phyloP scores from a whole-genome alignment of 2,113 vertebrate genomes.

The Casuarius casuarius region DNA sequence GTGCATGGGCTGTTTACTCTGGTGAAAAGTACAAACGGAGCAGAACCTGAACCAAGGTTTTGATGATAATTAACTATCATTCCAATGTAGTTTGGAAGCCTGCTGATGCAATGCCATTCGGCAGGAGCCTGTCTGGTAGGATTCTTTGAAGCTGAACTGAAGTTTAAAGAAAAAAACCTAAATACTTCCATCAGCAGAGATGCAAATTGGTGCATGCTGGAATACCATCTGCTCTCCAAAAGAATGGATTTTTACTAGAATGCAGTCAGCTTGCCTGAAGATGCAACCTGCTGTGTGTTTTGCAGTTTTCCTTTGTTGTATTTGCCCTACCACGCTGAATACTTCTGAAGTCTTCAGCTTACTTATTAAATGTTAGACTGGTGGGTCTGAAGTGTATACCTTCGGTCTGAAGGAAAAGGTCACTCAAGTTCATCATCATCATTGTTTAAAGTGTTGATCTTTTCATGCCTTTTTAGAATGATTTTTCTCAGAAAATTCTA shows the following conservation, averaged over 20 bases:
- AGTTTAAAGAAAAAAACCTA: not conserved
- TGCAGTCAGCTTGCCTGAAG: not conserved
- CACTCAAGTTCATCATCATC: not conserved
- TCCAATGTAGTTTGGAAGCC: not conserved
- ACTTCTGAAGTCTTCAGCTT: not conserved
- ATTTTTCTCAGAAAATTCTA: not conserved
- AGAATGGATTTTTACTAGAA: conserved; percentile 30
- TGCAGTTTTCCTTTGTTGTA: not conserved
- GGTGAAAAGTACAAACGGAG: not conserved
- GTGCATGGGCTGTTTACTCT: not conserved
- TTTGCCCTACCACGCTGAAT: not conserved
- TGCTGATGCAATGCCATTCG: not conserved
- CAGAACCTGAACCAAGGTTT: not conserved
- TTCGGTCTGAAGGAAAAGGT: not conserved
- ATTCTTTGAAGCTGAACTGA: not conserved
- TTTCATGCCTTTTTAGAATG: not conserved
- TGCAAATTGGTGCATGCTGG: conserved; percentile 16
- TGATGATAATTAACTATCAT: not conserved
- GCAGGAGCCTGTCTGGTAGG: not conserved
- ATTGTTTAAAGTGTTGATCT: not conserved
- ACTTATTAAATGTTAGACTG: not conserved
- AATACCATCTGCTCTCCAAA: conserved; percentile 30
- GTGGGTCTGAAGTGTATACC: not conserved
- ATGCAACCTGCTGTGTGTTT: not conserved
- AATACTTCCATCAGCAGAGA: not conserved